These are phyloP conservation scores for Aporrectodea caliginosa DNA, from an alignment of 1,140 invertebrate genomes.

Conservation along the genomic window DNA sequence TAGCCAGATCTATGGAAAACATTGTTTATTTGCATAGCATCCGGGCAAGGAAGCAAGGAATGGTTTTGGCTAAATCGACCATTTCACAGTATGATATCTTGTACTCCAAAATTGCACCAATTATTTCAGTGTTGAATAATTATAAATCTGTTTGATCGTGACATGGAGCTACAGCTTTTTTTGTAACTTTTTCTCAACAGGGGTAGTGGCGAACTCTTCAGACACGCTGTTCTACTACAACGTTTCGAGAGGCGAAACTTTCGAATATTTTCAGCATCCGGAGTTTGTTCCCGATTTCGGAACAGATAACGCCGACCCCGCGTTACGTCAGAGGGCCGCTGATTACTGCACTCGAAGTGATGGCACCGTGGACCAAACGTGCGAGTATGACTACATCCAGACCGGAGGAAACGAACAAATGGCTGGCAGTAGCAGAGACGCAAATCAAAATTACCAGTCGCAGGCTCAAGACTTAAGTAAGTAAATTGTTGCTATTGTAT, in stretches of 20 bases:
- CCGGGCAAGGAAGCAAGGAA: too few relatives aligned
- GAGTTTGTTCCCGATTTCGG: constrained; percentile 8
- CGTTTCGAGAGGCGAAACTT: constrained; percentile 4
- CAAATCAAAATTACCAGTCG: background rate
- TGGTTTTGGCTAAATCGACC: too few relatives aligned
- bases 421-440: background rate
- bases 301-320: background rate
- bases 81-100: too few relatives aligned
- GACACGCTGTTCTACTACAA: constrained; percentile 18
- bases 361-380: background rate
- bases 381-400: background rate
- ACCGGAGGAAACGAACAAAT: background rate
- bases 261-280: constrained; percentile 1
- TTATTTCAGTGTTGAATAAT: too few relatives aligned
- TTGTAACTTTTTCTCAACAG: too few relatives aligned
- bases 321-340: background rate
- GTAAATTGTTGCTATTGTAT: too few relatives aligned
- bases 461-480: background rate
- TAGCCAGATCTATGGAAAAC: too few relatives aligned
- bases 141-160: too few relatives aligned
- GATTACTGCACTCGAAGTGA: background rate
- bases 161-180: too few relatives aligned
- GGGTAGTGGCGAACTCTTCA: background rate
- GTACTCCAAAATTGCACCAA: too few relatives aligned
- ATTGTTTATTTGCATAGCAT: too few relatives aligned